Percentiles rank a stretch among this genome's conserved stretches.
Evolutionary conservation across 2,113 vertebrate species (phyloP).

Genomic region (Chaetodon auriga): DNA sequence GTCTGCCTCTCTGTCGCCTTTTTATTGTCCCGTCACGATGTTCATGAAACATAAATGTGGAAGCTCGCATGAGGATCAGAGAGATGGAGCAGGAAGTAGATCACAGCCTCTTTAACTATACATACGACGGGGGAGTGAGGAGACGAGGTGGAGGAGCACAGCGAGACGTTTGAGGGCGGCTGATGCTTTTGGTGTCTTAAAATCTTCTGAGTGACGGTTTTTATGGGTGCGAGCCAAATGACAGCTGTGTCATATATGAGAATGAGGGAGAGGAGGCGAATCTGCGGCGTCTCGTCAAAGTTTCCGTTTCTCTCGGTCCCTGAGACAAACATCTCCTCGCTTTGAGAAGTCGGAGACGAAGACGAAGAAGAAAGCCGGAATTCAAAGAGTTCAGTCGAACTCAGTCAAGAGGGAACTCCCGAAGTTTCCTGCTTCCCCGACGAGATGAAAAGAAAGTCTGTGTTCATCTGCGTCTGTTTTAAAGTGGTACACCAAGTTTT

Average conservation of each 20-base stretch:
- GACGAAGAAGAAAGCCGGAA: background rate
- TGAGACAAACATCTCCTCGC: constrained; percentile 16
- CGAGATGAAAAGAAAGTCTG: constrained; percentile 21
- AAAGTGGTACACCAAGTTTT: background rate
- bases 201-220: constrained; percentile 17
- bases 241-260: background rate
- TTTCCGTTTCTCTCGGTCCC: constrained; percentile 9
- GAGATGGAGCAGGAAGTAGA: constrained; percentile 18
- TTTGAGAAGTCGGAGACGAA: constrained; percentile 25
- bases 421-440: constrained; percentile 1
- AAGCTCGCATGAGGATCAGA: constrained; percentile 17
- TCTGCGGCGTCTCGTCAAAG: background rate
- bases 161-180: background rate
- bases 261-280: background rate
- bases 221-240: background rate
- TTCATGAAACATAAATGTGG: constrained; percentile 52
- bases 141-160: background rate
- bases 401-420: constrained; percentile 30
- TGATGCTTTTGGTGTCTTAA: background rate
- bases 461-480: constrained; percentile 9
- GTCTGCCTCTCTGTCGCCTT: constrained; percentile 2
- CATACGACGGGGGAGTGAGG: constrained; percentile 6
- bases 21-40: constrained; percentile 23
- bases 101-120: constrained; percentile 32
- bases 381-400: constrained; percentile 27